phyloP scores from a whole-genome alignment of 2,113 vertebrate species.

The Gnathonemus longibarbis region DNA sequence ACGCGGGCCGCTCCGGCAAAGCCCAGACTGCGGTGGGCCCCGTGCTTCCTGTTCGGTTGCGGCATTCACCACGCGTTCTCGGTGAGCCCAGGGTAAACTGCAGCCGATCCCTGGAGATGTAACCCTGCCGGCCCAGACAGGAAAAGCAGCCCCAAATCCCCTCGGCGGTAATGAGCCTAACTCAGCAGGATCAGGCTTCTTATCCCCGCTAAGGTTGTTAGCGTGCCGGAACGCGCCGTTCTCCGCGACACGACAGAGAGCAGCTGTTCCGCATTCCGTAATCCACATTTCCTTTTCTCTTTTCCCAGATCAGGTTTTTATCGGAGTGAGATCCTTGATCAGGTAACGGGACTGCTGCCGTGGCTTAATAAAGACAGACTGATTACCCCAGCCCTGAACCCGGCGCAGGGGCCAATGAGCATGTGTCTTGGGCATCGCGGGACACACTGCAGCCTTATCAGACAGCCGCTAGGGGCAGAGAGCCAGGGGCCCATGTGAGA shows the following conservation, averaged over 20 bases:
- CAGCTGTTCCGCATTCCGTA: slow-evolving; percentile 51
- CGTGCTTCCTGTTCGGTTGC: not conserved
- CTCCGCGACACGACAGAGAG: slow-evolving; percentile 42
- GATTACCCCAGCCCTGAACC: not conserved
- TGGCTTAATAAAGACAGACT: slow-evolving; percentile 35
- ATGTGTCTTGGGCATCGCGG: not conserved
- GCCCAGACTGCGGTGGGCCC: not conserved
- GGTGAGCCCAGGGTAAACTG: slow-evolving; percentile 7
- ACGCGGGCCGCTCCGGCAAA: not conserved
- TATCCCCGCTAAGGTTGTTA: slow-evolving; percentile 58
- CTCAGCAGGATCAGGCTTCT: slow-evolving; percentile 50
- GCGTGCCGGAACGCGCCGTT: slow-evolving; percentile 45
- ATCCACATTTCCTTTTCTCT: slow-evolving; percentile 14
- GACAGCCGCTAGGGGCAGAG: not conserved
- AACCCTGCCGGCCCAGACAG: slow-evolving; percentile 30
- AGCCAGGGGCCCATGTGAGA: not conserved
- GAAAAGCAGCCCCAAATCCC: slow-evolving; percentile 49
- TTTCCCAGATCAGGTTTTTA: slow-evolving; percentile 29
- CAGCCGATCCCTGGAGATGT: slow-evolving; percentile 9
- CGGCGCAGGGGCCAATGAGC: not conserved
- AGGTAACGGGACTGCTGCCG: slow-evolving; percentile 37
- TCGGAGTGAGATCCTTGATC: slow-evolving; percentile 31
- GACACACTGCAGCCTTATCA: not conserved
- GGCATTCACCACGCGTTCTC: not conserved
- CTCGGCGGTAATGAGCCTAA: slow-evolving; percentile 54